Base-by-base conservation (phyloP, 2,888 invertebrate species). In the Gisinianus flammeolus region DNA sequence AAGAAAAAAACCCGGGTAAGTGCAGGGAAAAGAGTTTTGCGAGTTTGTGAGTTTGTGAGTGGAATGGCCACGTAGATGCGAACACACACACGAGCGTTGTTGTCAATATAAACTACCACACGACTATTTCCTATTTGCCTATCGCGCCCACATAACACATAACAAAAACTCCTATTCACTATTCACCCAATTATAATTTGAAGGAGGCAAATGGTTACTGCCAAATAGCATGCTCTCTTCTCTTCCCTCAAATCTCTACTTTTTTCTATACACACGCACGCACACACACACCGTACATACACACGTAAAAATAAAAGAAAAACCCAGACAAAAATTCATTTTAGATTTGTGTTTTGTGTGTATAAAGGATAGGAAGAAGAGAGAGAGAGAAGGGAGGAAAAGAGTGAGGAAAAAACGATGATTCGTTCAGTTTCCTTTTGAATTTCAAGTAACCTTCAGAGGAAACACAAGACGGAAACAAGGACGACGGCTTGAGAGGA, bases 151-250 rank as follows among this genome's bases (percentile, higher is more conserved):
- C 4, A 12, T 26, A 62, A 62, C 22, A 62, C 26, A 26, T 19
- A 44, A 44, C 44, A 44, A 26, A 62, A 62, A 62, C 24, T 62
- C 28, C 26, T 62, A n/a, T 62, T 62, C 26, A 12, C 26, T 62
- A 28, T 26, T 62, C 62, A 62, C 26, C 24, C 8, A 62, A 62
- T 62, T 26, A 62, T 24, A 62, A 62, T 62, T 62, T 62, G 26
- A 24, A 26, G 28, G 26, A 22, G 26, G 24, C 12, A 62, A 44
- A 44, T 6, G 12, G 26, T 62, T 62, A 62, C 62, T 62, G 26
- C 62, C 62, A 62, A 62, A 62, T 62, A 62, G 6, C 62, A 62
- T 62, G 62, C 62, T 28, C 28, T 22, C 2, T 58, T 19, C 58
- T 24, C 16, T 16, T 54, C 54, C 54, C 16, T 62, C 62, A 44